Percentiles rank a stretch among this genome's conserved stretches.
Conservation (phyloP, 2,888 invertebrate species). For the Urechis unicinctus region DNA sequence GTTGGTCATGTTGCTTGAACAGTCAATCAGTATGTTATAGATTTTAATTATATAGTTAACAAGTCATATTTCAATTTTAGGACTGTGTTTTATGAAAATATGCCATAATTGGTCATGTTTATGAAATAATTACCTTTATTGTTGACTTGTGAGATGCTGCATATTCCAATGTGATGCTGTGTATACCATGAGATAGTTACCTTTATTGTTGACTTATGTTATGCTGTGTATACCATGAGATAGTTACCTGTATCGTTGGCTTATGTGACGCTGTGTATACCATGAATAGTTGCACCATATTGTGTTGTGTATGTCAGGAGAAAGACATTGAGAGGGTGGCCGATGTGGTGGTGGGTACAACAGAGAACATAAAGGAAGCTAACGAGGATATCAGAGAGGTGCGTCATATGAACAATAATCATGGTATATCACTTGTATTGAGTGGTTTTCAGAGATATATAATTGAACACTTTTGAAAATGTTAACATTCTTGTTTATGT, state of each 20-base stretch:
- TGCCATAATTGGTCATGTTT: neutral
- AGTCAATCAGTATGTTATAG: no score
- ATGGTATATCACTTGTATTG: no score
- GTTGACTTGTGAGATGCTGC: no score
- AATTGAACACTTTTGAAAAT: no score
- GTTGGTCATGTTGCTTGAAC: no score
- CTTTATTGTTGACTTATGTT: neutral
- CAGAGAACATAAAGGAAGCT: constrained; percentile 91
- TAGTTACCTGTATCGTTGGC: neutral
- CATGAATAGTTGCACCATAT: neutral
- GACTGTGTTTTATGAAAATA: neutral
- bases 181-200: no score
- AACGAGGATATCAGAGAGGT: constrained; percentile 91
- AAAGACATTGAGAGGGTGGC: constrained; percentile 85
- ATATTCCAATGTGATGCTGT: neutral
- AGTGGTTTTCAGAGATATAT: no score
- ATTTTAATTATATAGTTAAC: no score
- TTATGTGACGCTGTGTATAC: neutral
- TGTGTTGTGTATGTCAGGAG: constrained; percentile 54
- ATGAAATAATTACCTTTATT: neutral
- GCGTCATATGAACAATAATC: constrained; percentile 2
- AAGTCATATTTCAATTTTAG: no score
- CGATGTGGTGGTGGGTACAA: constrained; percentile 80
- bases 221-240: neutral
- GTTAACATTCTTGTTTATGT: no score